A percentile compares a stretch with the other conserved stretches of the same genome.
Evolutionary conservation across 2,888 invertebrate species (phyloP).

Genomic region (Nemapogon koenigi): DNA sequence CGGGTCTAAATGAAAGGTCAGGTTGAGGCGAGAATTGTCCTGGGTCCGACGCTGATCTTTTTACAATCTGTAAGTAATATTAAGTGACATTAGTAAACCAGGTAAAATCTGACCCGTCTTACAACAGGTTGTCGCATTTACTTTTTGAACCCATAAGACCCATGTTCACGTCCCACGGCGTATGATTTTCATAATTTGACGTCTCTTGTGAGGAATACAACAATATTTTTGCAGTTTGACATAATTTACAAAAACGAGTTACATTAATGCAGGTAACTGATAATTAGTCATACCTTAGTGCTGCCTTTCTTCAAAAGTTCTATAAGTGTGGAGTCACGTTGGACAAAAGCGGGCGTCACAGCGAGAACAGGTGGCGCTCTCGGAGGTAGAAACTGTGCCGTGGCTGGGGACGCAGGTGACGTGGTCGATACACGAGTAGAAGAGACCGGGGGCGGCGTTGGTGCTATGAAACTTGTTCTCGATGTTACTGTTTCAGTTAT

Average conservation of each 20-base stretch:
- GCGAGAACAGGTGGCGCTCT: constrained; percentile 45
- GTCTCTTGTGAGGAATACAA: too few relatives aligned
- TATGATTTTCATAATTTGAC: too few relatives aligned
- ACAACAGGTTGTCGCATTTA: too few relatives aligned
- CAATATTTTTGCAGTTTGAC: too few relatives aligned
- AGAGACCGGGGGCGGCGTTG: constrained; percentile 18
- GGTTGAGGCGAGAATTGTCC: constrained; percentile 67
- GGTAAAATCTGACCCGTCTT: too few relatives aligned
- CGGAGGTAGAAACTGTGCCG: constrained; percentile 46
- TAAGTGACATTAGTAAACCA: background rate
- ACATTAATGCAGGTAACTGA: too few relatives aligned
- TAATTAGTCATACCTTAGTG: constrained; percentile 48
- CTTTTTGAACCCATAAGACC: too few relatives aligned
- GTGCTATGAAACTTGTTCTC: constrained; percentile 46
- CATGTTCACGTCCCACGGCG: too few relatives aligned
- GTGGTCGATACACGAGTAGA: constrained; percentile 21
- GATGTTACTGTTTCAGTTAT: constrained; percentile 27
- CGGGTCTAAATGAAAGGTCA: constrained; percentile 66
- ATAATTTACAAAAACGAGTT: too few relatives aligned
- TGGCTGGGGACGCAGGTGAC: constrained; percentile 53
- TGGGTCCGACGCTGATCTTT: constrained; percentile 76
- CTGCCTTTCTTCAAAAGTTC: constrained; percentile 76
- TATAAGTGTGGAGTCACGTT: constrained; percentile 80
- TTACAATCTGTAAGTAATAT: constrained; percentile 60
- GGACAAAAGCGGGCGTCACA: constrained; percentile 35